phyloP scores from a whole-genome alignment of 1,140 invertebrate species.

The Cheumatopsyche charites region DNA sequence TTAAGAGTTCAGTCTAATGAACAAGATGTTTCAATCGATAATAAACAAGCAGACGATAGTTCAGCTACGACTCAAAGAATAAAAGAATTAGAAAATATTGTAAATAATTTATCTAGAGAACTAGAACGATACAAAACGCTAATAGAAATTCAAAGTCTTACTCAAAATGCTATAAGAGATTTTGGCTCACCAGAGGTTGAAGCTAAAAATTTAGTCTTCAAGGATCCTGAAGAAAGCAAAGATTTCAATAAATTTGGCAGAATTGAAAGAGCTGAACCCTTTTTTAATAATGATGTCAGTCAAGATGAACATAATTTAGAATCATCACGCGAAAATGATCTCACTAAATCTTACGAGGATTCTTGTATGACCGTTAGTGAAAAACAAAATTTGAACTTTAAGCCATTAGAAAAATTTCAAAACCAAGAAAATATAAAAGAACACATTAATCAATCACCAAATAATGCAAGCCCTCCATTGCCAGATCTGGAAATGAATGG shows the following conservation, averaged over 20 bases:
- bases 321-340: conserved; percentile 3
- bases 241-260: conserved; percentile 38
- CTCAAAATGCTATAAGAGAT: conserved; percentile 60
- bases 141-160: conserved; percentile 61
- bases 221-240: conserved; percentile 27
- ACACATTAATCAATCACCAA: conserved; percentile 1
- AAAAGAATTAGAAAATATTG: conserved; percentile 55
- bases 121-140: conserved; percentile 63
- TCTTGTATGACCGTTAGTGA: conserved; percentile 39
- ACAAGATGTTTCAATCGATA: conserved; percentile 8
- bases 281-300: conserved; percentile 44
- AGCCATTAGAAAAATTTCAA: not conserved
- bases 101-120: conserved; percentile 61
- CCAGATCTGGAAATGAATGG: conserved; percentile 18
- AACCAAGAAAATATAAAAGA: not conserved
- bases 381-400: conserved; percentile 8
- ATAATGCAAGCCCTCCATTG: conserved; percentile 22
- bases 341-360: conserved; percentile 46
- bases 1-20: conserved; percentile 56
- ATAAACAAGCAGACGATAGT: conserved; percentile 38
- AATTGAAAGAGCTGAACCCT: conserved; percentile 46
- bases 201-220: conserved; percentile 25
- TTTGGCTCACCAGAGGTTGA: conserved; percentile 55
- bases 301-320: not conserved
- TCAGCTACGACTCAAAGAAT: conserved; percentile 45